These are phyloP conservation scores for Cyclina sinensis DNA, from an alignment of 1,140 invertebrate species.

Conservation along the genomic window DNA sequence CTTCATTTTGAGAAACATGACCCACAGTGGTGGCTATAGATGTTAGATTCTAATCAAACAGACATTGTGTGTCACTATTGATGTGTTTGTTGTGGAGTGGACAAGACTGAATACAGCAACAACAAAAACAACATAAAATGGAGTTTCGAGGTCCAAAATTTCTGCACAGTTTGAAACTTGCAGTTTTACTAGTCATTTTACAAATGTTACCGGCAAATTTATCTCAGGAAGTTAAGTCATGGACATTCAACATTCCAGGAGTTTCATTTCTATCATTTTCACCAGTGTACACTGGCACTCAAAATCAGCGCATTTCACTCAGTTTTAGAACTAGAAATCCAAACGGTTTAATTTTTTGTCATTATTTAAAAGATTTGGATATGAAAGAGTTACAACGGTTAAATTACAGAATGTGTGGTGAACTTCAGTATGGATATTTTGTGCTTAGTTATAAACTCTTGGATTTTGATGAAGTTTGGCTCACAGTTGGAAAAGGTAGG, in stretches of 20 bases:
- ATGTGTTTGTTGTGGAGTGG: not conserved
- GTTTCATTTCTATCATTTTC: constrained; percentile 62
- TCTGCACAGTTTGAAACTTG: constrained; percentile 39
- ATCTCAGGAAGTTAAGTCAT: constrained; percentile 50
- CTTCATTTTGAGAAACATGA: not conserved
- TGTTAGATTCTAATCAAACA: no score
- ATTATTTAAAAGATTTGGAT: constrained; percentile 66
- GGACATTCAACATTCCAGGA: constrained; percentile 66
- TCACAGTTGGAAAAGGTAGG: constrained; percentile 62
- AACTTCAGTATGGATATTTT: constrained; percentile 65
- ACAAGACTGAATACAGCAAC: not conserved
- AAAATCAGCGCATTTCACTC: constrained; percentile 63
- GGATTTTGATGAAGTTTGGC: constrained; percentile 44
- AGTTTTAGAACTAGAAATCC: constrained; percentile 63
- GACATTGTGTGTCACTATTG: no score
- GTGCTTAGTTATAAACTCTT: constrained; percentile 55
- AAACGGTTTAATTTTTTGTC: constrained; percentile 62
- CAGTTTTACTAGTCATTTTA: constrained; percentile 44
- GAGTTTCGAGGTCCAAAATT: constrained; percentile 35
- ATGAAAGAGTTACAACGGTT: constrained; percentile 48
- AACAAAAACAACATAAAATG: no score
- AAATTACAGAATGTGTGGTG: constrained; percentile 57
- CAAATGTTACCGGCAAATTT: not conserved
- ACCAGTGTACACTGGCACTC: constrained; percentile 49
- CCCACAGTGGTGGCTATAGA: not conserved